Conservation (phyloP, 30 jellyfish, hydroid and myxozoan species). For the Pelagia noctiluca region DNA sequence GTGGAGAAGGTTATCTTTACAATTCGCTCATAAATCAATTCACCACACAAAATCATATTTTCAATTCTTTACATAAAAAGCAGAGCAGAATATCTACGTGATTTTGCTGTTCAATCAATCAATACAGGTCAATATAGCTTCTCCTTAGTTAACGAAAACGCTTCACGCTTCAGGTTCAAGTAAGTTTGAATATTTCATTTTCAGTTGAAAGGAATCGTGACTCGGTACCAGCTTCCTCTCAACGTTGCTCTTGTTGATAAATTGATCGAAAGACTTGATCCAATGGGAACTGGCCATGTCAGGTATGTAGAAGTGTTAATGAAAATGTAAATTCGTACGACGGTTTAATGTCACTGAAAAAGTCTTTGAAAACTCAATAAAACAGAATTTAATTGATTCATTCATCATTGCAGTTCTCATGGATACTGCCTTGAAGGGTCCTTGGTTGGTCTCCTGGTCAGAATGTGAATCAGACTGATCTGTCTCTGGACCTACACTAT, state of each 20-base stretch:
- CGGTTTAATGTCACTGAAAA: neutral
- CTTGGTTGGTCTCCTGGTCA: no score
- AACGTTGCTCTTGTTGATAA: constrained; percentile 61
- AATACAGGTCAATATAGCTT: neutral
- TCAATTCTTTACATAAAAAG: no score
- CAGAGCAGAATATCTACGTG: no score
- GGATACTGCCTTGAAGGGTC: no score
- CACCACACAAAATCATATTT: no score
- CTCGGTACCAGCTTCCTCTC: constrained; percentile 78
- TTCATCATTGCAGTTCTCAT: no score
- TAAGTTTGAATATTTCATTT: neutral
- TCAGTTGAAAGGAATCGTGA: constrained; percentile 68
- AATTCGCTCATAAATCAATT: no score
- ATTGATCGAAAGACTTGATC: constrained; percentile 69
- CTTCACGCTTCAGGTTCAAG: neutral
- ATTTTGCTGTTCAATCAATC: no score
- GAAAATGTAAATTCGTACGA: neutral
- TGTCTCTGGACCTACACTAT: no score
- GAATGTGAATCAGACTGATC: no score
- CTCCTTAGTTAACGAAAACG: neutral
- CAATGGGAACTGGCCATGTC: constrained; percentile 46
- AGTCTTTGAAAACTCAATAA: neutral
- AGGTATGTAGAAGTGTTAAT: constrained; percentile 21
- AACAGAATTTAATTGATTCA: no score
- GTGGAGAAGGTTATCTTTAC: no score